These are phyloP conservation scores for Spizella passerina DNA, from an alignment of 2,797 vertebrate species.

Conservation along the genomic window DNA sequence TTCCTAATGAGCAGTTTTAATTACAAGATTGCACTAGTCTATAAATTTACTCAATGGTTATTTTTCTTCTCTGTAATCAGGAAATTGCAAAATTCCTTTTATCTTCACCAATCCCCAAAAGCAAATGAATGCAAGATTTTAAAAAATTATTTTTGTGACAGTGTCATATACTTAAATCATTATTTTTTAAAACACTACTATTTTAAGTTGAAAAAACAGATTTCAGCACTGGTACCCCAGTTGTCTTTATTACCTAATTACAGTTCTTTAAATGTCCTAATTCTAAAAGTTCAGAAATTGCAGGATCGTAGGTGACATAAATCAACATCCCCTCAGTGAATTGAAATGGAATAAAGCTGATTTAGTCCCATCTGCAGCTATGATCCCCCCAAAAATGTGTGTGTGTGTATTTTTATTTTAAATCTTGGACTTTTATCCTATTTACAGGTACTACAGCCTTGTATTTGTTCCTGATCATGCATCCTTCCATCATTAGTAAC, in stretches of 20 bases:
- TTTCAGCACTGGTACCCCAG: background rate
- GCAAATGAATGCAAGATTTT: background rate
- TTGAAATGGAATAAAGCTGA: background rate
- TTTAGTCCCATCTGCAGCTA: background rate
- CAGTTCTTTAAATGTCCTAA: background rate
- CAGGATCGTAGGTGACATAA: background rate
- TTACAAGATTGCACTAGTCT: background rate
- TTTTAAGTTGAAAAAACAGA: background rate
- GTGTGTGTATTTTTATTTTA: background rate
- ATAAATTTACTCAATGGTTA: background rate
- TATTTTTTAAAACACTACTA: background rate
- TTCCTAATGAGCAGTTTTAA: background rate
- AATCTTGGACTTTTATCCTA: slow-evolving; percentile 41
- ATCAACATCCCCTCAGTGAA: background rate
- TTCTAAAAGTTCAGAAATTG: background rate
- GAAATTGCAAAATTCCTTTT: background rate
- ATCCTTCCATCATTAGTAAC: slow-evolving; percentile 97
- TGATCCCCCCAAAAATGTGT: background rate
- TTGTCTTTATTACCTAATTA: background rate
- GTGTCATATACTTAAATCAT: background rate
- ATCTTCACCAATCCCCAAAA: background rate
- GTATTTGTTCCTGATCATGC: slow-evolving; percentile 98
- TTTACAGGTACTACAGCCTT: slow-evolving; percentile 93
- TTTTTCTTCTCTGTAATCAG: background rate
- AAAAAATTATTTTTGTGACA: background rate